Evolutionary conservation across 2,888 invertebrate genomes (phyloP).

Genomic region (Archips xylosteana): DNA sequence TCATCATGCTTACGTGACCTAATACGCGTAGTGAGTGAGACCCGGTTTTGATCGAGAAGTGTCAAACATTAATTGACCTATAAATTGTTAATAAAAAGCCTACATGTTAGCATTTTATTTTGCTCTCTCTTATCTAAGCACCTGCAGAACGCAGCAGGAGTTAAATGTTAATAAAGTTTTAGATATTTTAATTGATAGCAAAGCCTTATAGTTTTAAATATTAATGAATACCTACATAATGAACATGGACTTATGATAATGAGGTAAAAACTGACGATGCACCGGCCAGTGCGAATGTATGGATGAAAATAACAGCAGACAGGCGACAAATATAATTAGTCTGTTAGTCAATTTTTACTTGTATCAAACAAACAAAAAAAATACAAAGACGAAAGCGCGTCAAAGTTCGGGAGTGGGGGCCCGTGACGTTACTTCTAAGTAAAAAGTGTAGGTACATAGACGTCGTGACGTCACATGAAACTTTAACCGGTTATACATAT

Average conservation of each 20-base stretch:
- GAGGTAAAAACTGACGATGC: neutral
- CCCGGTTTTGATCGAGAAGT: neutral
- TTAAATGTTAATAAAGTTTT: neutral
- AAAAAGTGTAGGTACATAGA: no score
- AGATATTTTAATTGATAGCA: slow-evolving; percentile 6
- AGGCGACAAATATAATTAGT: neutral
- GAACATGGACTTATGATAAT: neutral
- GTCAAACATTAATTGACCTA: neutral
- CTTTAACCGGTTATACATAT: no score
- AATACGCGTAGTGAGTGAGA: neutral
- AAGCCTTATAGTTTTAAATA: neutral
- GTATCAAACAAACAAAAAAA: no score
- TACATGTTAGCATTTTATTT: no score
- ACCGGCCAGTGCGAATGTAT: neutral
- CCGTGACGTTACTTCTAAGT: no score
- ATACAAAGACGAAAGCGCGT: no score
- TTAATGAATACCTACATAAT: neutral
- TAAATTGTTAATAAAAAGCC: no score
- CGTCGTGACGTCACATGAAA: no score
- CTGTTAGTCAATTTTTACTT: no score
- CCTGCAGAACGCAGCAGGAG: neutral
- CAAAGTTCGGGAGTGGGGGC: no score
- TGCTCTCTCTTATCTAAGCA: neutral
- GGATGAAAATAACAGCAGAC: neutral
- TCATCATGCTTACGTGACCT: neutral